A percentile compares a stretch with the other conserved stretches of the same genome.
Evolutionary conservation across 2,888 invertebrate species (phyloP).

Genomic region (Isotomurus palustris): DNA sequence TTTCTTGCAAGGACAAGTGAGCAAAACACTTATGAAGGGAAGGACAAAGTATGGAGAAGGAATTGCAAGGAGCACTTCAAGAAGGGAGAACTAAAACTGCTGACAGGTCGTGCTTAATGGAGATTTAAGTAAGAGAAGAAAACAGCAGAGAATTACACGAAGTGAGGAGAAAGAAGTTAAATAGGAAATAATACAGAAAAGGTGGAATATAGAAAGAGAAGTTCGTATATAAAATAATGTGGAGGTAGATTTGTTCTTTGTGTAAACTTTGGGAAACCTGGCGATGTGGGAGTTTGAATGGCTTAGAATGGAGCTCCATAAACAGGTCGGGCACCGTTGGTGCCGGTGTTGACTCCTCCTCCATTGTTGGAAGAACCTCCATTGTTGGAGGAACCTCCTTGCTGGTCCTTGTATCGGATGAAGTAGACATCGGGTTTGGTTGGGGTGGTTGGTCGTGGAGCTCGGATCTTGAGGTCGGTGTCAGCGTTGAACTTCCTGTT

Average conservation of each 20-base stretch:
- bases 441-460: not conserved
- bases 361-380: not conserved
- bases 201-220: not conserved
- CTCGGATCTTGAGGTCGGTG: constrained; percentile 16
- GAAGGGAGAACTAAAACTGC: too few species aligned
- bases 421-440: constrained; percentile 11
- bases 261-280: too few species aligned
- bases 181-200: not conserved
- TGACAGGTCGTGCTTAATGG: too few species aligned
- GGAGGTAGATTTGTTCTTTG: not conserved
- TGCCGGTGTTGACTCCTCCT: not conserved
- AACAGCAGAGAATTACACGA: not conserved
- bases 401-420: constrained; percentile 2
- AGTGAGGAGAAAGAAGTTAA: not conserved
- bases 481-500: constrained; percentile 14
- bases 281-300: too few species aligned
- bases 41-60: too few species aligned
- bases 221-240: not conserved
- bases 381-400: not conserved
- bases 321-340: not conserved
- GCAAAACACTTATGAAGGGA: too few species aligned
- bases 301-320: constrained; percentile 3
- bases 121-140: not conserved
- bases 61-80: too few species aligned
- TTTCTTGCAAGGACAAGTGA: too few species aligned